A percentile compares a stretch with the other conserved stretches of the same genome.
These are phyloP conservation scores for Scolanthus callimorphus DNA, from an alignment of 92 coral and sea anemone genomes.

Conservation along the genomic window DNA sequence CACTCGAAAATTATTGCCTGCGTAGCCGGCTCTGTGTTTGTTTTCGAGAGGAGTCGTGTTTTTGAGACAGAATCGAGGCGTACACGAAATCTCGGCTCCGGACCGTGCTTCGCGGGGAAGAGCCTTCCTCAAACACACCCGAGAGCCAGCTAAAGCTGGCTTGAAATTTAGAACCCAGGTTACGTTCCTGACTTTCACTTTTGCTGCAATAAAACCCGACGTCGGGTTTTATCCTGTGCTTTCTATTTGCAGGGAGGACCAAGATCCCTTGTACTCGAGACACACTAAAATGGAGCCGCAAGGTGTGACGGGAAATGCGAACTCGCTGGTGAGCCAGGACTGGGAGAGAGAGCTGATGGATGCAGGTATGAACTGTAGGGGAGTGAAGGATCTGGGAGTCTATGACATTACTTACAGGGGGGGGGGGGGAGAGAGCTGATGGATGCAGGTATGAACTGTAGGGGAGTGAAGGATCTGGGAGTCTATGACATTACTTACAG, in stretches of 20 bases:
- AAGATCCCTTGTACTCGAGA: conserved; percentile 51
- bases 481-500: not conserved
- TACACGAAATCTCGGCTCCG: too few species aligned
- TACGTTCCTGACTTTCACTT: too few species aligned
- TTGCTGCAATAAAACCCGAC: too few species aligned
- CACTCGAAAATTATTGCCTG: too few species aligned
- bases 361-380: conserved; percentile 47
- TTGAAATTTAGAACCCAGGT: too few species aligned
- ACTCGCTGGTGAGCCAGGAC: conserved; percentile 70
- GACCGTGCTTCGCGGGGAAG: too few species aligned
- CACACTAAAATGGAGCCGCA: conserved; percentile 37
- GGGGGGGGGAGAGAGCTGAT: not conserved
- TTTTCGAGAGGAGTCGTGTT: too few species aligned
- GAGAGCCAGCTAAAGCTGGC: too few species aligned
- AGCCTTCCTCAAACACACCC: too few species aligned
- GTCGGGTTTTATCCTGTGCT: too few species aligned
- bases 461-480: not conserved
- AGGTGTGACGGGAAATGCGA: conserved; percentile 41
- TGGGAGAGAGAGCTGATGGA: conserved; percentile 90
- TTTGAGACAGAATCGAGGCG: too few species aligned
- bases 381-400: not conserved
- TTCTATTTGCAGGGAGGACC: conserved; percentile 54
- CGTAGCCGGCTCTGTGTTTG: too few species aligned
- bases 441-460: not conserved
- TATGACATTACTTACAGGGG: not conserved